Percentiles rank a stretch among this genome's conserved stretches.
These are phyloP conservation scores for Sthenelais limicola DNA, from an alignment of 2,888 invertebrate genomes.

Conservation along the genomic window DNA sequence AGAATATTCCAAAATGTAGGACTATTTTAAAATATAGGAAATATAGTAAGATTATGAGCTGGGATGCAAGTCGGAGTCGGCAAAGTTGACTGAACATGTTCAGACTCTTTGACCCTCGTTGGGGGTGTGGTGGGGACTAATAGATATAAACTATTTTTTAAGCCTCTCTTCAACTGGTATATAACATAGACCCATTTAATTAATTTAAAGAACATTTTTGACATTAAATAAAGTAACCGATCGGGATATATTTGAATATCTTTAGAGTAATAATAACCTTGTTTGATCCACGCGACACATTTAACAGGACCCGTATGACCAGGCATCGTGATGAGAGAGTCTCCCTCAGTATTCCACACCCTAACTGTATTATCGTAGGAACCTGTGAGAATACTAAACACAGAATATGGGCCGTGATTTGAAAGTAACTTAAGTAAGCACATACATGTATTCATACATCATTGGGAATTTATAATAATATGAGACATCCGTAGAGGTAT, in stretches of 20 bases:
- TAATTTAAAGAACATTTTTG: no score
- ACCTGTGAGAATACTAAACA: slow-evolving; percentile 87
- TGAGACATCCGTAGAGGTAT: no score
- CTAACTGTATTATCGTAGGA: slow-evolving; percentile 94
- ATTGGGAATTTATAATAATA: not conserved
- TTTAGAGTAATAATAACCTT: slow-evolving; percentile 44
- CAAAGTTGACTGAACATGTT: not conserved
- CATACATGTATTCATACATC: not conserved
- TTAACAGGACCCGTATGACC: slow-evolving; percentile 91
- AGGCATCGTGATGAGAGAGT: slow-evolving; percentile 86
- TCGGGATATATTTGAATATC: not conserved
- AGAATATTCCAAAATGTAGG: no score
- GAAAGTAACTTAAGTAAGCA: not conserved
- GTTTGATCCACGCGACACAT: slow-evolving; percentile 87
- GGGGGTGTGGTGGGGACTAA: no score
- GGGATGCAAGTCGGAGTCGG: no score
- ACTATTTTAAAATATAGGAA: no score
- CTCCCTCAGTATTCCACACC: slow-evolving; percentile 89
- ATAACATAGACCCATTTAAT: no score
- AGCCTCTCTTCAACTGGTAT: no score
- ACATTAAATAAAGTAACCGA: not conserved
- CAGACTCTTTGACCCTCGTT: not conserved
- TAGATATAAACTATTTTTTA: no score
- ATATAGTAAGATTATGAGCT: no score
- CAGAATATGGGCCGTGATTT: not conserved